Percentiles rank a stretch among this genome's conserved stretches.
These are phyloP conservation scores for Drosophila anomalata DNA, from an alignment of 2,888 invertebrate species.

Conservation along the genomic window DNA sequence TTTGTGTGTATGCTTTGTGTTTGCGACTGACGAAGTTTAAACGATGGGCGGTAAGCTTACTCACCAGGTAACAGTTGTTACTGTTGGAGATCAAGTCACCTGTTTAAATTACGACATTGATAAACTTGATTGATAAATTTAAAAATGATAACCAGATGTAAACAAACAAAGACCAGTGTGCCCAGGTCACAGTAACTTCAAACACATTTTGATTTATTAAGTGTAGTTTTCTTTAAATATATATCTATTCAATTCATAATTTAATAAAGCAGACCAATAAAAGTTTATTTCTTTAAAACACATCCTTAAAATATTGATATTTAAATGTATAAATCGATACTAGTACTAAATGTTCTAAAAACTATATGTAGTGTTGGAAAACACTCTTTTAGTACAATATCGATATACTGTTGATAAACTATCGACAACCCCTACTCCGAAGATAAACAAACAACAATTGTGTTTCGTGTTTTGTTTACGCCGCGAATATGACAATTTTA, in stretches of 20 bases:
- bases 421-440: too few species aligned
- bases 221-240: too few species aligned
- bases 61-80: constrained; percentile 8
- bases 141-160: constrained; percentile 20
- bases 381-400: not conserved
- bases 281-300: too few species aligned
- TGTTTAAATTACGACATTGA: not conserved
- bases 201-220: not conserved
- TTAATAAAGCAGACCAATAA: too few species aligned
- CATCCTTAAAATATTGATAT: too few species aligned
- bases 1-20: constrained; percentile 40
- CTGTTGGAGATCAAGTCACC: constrained; percentile 15
- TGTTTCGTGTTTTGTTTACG: constrained; percentile 16
- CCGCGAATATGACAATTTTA: constrained; percentile 73
- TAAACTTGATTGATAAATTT: constrained; percentile 2
- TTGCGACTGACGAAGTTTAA: constrained; percentile 13
- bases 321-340: too few species aligned
- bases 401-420: too few species aligned
- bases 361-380: not conserved
- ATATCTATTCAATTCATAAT: too few species aligned
- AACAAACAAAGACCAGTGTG: constrained; percentile 17
- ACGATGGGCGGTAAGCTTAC: constrained; percentile 6
- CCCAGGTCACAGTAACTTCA: not conserved
- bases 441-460: not conserved
- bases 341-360: too few species aligned